These are phyloP conservation scores for Holacanthus passer DNA, from an alignment of 2,113 vertebrate genomes.

Conservation along the genomic window DNA sequence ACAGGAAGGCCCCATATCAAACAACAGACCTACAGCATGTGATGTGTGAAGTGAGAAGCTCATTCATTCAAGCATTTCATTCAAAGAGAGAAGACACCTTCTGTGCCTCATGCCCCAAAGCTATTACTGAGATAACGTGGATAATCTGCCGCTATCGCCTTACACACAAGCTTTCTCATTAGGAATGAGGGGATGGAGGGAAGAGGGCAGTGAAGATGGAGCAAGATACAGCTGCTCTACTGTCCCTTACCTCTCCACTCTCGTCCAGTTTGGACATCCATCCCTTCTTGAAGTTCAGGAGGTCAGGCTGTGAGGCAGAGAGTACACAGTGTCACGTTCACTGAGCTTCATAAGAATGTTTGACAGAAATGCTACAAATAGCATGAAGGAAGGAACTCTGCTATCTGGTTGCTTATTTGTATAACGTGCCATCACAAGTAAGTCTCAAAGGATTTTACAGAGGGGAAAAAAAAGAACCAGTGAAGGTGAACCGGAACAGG, in stretches of 20 bases:
- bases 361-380: constrained; percentile 8
- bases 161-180: constrained; percentile 49
- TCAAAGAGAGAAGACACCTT: constrained; percentile 50
- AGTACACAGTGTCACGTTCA: constrained; percentile 17
- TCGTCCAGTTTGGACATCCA: constrained; percentile 97
- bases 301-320: constrained; percentile 88
- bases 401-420: background rate
- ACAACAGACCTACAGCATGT: background rate
- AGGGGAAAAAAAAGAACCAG: background rate
- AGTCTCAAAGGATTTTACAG: background rate
- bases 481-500: constrained; percentile 1
- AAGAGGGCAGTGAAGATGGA: background rate
- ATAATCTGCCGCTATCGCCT: constrained; percentile 44
- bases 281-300: constrained; percentile 99
- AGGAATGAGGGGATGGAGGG: background rate
- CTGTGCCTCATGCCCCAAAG: constrained; percentile 27
- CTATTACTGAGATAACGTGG: constrained; percentile 37
- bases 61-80: constrained; percentile 23
- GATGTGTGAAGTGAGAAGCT: constrained; percentile 23
- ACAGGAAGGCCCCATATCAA: constrained; percentile 3
- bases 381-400: background rate
- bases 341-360: constrained; percentile 6
- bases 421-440: background rate
- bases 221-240: too few species aligned
- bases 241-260: constrained; percentile 88